These are phyloP conservation scores for Drosophila tropicalis DNA, from an alignment of 1,140 invertebrate genomes.

Conservation along the genomic window DNA sequence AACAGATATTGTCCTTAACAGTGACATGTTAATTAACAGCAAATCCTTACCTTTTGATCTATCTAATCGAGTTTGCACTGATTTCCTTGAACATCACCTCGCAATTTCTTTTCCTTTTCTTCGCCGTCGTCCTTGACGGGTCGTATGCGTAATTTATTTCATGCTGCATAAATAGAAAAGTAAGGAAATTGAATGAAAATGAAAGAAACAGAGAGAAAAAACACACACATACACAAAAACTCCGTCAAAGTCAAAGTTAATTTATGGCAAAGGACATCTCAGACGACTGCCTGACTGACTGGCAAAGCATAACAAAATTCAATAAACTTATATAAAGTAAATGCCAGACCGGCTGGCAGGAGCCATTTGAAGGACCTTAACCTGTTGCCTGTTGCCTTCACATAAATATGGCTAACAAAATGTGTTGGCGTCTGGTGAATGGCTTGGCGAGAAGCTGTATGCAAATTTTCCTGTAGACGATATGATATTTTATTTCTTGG, in stretches of 20 bases:
- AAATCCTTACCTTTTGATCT: background rate
- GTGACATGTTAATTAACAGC: conserved; percentile 8
- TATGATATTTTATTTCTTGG: too few relatives aligned
- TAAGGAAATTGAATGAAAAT: conserved; percentile 2
- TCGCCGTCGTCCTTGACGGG: conserved; percentile 11
- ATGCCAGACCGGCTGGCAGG: conserved; percentile 25
- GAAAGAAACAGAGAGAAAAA: background rate
- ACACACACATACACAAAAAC: background rate
- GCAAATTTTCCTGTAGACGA: too few relatives aligned
- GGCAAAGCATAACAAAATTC: conserved; percentile 48
- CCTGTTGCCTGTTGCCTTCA: background rate
- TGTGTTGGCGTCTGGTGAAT: too few relatives aligned
- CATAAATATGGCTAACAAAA: too few relatives aligned
- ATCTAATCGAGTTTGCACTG: conserved; percentile 40
- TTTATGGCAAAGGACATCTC: conserved; percentile 36
- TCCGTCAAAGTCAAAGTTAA: conserved; percentile 60
- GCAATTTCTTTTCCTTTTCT: background rate
- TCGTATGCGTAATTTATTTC: conserved; percentile 72
- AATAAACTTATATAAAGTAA: conserved; percentile 72
- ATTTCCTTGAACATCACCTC: background rate
- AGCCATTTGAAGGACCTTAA: conserved; percentile 54
- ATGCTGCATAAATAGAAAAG: conserved; percentile 3
- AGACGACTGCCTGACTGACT: background rate
- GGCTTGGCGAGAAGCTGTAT: too few relatives aligned
- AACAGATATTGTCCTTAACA: conserved; percentile 1